These are phyloP conservation scores for Dolichotis patagonum DNA, from an alignment of 2,113 vertebrate genomes.

Conservation along the genomic window DNA sequence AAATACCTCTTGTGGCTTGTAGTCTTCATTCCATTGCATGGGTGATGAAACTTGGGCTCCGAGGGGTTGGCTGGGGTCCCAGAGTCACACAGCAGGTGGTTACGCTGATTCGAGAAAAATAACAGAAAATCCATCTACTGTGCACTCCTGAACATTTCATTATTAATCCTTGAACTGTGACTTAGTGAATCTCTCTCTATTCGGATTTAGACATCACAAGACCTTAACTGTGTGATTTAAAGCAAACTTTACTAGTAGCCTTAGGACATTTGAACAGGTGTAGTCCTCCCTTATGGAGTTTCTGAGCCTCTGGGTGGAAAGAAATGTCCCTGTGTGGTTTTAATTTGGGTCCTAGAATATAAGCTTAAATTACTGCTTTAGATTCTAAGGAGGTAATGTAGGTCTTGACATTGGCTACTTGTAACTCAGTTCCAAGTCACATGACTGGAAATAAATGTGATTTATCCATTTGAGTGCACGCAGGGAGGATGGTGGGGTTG, in stretches of 20 bases:
- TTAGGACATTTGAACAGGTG: neutral
- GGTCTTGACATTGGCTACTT: neutral
- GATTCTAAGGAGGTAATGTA: neutral
- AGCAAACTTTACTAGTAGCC: constrained; percentile 4
- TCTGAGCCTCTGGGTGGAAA: neutral
- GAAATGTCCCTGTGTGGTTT: neutral
- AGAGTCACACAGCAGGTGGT: neutral
- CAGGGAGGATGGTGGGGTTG: neutral
- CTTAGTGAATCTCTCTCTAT: neutral
- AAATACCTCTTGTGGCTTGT: neutral
- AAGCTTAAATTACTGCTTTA: constrained; percentile 23
- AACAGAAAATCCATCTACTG: neutral
- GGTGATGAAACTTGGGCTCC: neutral
- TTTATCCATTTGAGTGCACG: constrained; percentile 37
- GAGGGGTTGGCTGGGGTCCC: neutral
- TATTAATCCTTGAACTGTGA: constrained; percentile 15
- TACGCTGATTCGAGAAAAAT: constrained; percentile 21
- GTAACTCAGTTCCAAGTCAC: neutral
- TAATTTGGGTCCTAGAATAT: neutral
- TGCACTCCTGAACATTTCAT: neutral
- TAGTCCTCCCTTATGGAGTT: neutral
- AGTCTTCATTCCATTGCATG: neutral
- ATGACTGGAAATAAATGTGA: neutral
- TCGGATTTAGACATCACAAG: constrained; percentile 39
- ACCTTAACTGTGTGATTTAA: neutral